phyloP scores from a whole-genome alignment of 2,113 vertebrate species.

The Pipra filicauda region DNA sequence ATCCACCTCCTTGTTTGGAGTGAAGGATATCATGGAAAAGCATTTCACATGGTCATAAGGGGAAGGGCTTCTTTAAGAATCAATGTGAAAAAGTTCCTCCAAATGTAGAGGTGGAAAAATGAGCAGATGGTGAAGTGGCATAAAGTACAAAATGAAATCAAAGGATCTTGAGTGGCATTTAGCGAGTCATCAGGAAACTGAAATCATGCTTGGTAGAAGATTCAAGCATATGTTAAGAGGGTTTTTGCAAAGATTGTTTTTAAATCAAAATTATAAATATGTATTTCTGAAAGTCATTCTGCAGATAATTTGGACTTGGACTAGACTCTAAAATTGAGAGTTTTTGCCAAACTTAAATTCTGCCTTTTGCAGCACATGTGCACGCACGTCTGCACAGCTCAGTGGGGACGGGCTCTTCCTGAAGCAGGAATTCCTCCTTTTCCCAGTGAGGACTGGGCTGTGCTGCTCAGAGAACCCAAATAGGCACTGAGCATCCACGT shows the following conservation, averaged over 20 bases:
- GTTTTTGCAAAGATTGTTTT: neutral
- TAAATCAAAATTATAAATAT: neutral
- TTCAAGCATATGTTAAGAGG: neutral
- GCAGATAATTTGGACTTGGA: neutral
- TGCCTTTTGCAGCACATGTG: neutral
- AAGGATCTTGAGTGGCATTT: neutral
- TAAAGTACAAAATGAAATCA: neutral
- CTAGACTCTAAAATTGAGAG: neutral
- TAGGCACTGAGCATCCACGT: neutral
- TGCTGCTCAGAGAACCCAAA: neutral
- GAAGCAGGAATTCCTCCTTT: neutral
- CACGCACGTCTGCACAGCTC: neutral
- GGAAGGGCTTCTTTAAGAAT: neutral
- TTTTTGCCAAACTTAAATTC: neutral
- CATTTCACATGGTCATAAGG: neutral
- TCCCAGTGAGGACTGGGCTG: neutral
- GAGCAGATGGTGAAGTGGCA: neutral
- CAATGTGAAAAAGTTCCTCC: neutral
- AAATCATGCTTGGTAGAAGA: neutral
- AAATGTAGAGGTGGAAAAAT: neutral
- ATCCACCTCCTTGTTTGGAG: neutral
- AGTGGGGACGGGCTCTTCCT: neutral
- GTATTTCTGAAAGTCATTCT: neutral
- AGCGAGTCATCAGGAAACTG: neutral
- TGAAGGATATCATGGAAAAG: neutral